Base-by-base conservation (phyloP, 2,888 invertebrate species). In the Epirrita christyi region DNA sequence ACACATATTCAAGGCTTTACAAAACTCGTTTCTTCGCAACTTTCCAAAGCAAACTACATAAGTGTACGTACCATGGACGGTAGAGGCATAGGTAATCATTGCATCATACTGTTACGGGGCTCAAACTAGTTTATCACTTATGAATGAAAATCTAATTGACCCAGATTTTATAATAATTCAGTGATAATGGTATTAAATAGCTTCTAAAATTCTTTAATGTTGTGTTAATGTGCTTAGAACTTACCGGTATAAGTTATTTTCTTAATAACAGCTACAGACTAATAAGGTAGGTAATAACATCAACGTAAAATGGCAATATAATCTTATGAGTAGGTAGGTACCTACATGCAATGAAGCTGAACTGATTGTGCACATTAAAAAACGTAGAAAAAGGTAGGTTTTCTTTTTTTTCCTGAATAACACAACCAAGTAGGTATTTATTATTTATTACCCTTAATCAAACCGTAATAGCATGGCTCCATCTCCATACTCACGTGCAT, bases 101-200 rank as follows among this genome's bases (percentile, higher is more conserved):
- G 65, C 66, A 64, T 72, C 67, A 73, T 55, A 61, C 21, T 52
- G 60, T 72, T 66, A 69, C 72, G 54, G 51, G 64, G 38, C 28
- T 27, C 47, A 47, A 80, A 81, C 83, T 73, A 76, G 80, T 82
- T 80, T 76, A 64, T 48, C 63, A 64, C 70, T 71, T 64, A 67
- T 72, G 72, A 78, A 78, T 78, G 71, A 76, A 72, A 70, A 71
- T 70, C 70, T 66, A 70, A 73, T 73, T 71, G 75, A 69, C 64
- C 64, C 41, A 63, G 41, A 61, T 61, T 37, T 70, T 71, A 32
- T 6, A 45, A 49, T 50, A 45, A 14, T 40, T 7, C 27, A 9
- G 40, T 55, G 40, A 55, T 50, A 55, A 49, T 53, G 38, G 44
- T 21, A 6, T 15, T 10, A 11, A 55, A 59, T 38, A n/a, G 27